Evolutionary conservation across 35 echinoderm and acorn worm genomes (phyloP).

Genomic region (Patiria miniata): DNA sequence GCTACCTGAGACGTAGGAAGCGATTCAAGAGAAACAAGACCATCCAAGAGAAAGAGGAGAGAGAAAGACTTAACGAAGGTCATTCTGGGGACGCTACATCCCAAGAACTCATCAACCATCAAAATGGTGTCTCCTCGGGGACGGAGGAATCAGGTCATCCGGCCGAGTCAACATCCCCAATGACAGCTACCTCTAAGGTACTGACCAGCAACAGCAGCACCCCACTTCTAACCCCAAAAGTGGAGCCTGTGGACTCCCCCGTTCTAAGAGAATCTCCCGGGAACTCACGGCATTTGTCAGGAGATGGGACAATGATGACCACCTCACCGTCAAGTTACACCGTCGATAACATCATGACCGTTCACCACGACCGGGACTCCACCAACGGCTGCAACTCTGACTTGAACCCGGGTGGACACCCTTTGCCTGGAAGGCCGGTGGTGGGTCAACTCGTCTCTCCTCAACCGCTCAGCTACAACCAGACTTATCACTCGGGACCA

Average conservation of each 20-base stretch:
- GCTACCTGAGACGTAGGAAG: conserved; percentile 95
- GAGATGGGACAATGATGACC: background rate
- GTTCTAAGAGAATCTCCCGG: conserved; percentile 61
- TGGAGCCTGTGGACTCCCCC: conserved; percentile 90
- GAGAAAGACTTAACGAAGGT: conserved; percentile 29
- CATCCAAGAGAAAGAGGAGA: conserved; percentile 43
- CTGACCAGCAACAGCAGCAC: conserved; percentile 61
- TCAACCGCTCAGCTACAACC: conserved; percentile 82
- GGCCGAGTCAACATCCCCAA: conserved; percentile 19
- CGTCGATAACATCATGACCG: conserved; percentile 88
- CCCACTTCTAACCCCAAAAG: conserved; percentile 80
- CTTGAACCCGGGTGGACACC: conserved; percentile 62
- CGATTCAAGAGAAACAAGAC: conserved; percentile 89
- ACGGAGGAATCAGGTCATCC: conserved; percentile 31
- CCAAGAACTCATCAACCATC: conserved; percentile 46
- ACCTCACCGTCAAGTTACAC: conserved; percentile 58
- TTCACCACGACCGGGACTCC: conserved; percentile 48
- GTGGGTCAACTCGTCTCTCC: conserved; percentile 72
- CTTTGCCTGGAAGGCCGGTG: conserved; percentile 47
- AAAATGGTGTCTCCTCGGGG: conserved; percentile 49
- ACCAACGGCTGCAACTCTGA: conserved; percentile 57
- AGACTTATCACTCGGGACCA: conserved; percentile 49
- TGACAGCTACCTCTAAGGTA: conserved; percentile 33
- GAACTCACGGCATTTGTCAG: conserved; percentile 35
- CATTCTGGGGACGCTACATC: conserved; percentile 41